phyloP scores from a whole-genome alignment of 2,888 invertebrate species.

The Spisula subtruncata region DNA sequence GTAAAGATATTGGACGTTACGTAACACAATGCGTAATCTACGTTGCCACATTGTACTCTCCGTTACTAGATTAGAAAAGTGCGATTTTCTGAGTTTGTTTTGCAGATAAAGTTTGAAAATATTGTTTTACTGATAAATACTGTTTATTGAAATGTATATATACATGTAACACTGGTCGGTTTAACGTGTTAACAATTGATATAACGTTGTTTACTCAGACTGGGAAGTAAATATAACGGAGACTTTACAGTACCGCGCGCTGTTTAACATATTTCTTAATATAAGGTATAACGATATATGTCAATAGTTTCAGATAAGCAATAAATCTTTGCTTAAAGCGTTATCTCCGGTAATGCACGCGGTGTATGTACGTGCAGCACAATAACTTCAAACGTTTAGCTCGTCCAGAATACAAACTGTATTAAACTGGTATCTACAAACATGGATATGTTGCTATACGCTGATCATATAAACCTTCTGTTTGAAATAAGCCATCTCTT shows the following conservation, averaged over 20 bases:
- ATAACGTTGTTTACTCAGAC: neutral
- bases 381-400: too few species aligned
- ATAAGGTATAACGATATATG: too few species aligned
- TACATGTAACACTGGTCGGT: neutral
- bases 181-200: neutral
- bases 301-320: neutral
- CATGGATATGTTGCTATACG: too few species aligned
- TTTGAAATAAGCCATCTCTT: too few species aligned
- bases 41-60: neutral
- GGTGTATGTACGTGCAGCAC: too few species aligned
- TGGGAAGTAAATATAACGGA: neutral
- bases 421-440: too few species aligned
- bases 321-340: too few species aligned
- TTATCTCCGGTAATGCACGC: too few species aligned
- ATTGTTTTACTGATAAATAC: constrained; percentile 25
- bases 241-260: neutral
- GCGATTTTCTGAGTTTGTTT: constrained; percentile 35
- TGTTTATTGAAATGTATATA: neutral
- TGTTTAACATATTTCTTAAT: neutral
- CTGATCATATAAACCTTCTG: too few species aligned
- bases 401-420: too few species aligned
- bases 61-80: constrained; percentile 33
- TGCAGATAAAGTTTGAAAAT: constrained; percentile 13
- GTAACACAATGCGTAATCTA: neutral
- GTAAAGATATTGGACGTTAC: constrained; percentile 29